Base-by-base conservation (phyloP, 2,113 vertebrate genomes). In the Gavialis gangeticus region DNA sequence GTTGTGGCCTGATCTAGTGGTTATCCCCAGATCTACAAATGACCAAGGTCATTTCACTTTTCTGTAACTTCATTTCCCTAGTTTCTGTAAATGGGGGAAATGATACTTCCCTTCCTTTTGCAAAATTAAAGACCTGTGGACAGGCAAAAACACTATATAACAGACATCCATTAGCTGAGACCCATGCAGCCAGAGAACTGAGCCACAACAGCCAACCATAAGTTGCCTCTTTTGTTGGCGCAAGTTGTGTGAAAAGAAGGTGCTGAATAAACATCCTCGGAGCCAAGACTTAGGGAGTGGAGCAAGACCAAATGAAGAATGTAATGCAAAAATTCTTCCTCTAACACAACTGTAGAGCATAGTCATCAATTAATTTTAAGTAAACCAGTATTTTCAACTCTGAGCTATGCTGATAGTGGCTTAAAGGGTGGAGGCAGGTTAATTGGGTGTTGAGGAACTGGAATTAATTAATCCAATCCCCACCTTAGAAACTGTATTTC, bases 381-480 rank as follows among this genome's bases (percentile, higher is more conserved):
- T 46, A 46, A 46, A 46, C 46, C 46, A 46, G 46, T 46, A 46
- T 46, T 46, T 46, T 46, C 69, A 91, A 30, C 69, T 89, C 77
- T 91, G 22, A 86, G 64, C 83, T 62, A 15, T n/a, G 71, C 69
- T 69, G 89, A 77, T 71, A 57, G 46, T 54, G 46, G 69, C n/a
- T 88, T 82, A 93, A 0, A 9, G 82, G 64, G 93, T 81, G 56
- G 90, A 93, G 46, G 60, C 19, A 27, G 66, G 66, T 46, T 46
- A 46, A 30, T 34, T 89, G 64, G 60, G 30, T 67, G 88, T 18
- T 34, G 34, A 75, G 93, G 64, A 79, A 17, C 60, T 46, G 55
- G 58, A 60, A 91, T 86, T 69, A 96, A 96, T 89, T 75, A 96
- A 30, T 22, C 78, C 30, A 91, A 66, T 96, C 93, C 91, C 93